Conservation (phyloP, 2,113 vertebrate genomes). For the Merops nubicus region DNA sequence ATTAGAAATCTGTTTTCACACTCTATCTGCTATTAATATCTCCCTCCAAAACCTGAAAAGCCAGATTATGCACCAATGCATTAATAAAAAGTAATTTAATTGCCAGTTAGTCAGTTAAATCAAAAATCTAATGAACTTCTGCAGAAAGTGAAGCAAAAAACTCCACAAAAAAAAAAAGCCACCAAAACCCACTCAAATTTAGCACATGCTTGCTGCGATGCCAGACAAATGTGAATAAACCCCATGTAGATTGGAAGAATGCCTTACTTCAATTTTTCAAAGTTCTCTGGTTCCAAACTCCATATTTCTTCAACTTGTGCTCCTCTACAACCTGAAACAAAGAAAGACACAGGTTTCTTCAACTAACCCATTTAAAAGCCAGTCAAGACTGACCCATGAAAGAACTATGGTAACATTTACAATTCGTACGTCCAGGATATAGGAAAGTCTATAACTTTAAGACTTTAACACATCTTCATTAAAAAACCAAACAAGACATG, state of each 20-base stretch:
- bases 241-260: not conserved
- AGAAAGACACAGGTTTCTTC: not conserved
- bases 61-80: not conserved
- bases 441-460: not conserved
- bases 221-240: not conserved
- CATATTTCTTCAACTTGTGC: constrained; percentile 98
- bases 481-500: not conserved
- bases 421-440: fast-evolving
- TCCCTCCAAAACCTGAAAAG: not conserved
- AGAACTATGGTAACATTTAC: not conserved
- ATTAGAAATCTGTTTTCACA: not conserved
- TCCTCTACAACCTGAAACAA: constrained; percentile 89
- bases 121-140: not conserved
- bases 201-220: not conserved
- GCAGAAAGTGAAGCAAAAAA: not conserved
- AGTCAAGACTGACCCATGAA: not conserved
- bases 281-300: constrained; percentile 98
- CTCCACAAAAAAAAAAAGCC: not conserved
- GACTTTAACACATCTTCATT: not conserved
- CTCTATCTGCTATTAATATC: not conserved
- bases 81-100: not conserved
- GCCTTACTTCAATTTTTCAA: constrained; percentile 95
- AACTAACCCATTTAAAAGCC: not conserved
- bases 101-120: not conserved
- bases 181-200: not conserved